Evolutionary conservation across 2,113 vertebrate genomes (phyloP), one percentile per base, ranked within the genome.

Genomic region (Oryzias javanicus): DNA sequence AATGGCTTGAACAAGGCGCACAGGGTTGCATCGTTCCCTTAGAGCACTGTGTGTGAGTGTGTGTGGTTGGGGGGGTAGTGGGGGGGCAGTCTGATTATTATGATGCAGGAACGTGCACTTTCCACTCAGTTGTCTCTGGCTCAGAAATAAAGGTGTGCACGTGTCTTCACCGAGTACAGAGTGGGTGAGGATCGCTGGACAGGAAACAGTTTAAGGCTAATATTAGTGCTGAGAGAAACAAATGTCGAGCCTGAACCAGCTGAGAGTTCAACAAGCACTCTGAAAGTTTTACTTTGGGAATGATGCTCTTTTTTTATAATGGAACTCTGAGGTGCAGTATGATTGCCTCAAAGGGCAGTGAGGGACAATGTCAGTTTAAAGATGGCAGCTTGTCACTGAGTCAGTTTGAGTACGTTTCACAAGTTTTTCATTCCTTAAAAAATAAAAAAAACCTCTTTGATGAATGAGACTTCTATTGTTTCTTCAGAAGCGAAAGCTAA

Each of bases 71-170:
- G 64, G 75, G 75, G 81, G n/a, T n/a, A n/a, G n/a, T n/a, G n/a
- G 83, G 81, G 79, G 66, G 79, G 81, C 72, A 65, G 57, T 70
- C 74, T 27, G 55, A 68, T 70, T 55, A 68, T 70, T 35, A 68
- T 64, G 76, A 74, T 59, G 78, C 80, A 80, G 84, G 78, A 77
- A 80, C 80, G 72, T 74, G 76, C 70, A 83, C 80, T 84, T 76
- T 86, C 78, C 80, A 82, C 78, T 87, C 78, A 70, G 78, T 70
- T 83, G 82, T 86, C 73, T 85, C 85, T 92, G 91, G 89, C 90
- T 92, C 90, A 90, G 89, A 91, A 87, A 89, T 80, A 86, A 90
- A 81, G 87, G 74, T 88, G 90, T 91, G 90, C 90, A 89, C 86
- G 82, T 82, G 80, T 87, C 76, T 88, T 88, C 82, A 86, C 69